Evolutionary conservation across 2,888 invertebrate genomes (phyloP), one percentile per base, ranked within the genome.

Genomic region (Pharmacophagus antenor): DNA sequence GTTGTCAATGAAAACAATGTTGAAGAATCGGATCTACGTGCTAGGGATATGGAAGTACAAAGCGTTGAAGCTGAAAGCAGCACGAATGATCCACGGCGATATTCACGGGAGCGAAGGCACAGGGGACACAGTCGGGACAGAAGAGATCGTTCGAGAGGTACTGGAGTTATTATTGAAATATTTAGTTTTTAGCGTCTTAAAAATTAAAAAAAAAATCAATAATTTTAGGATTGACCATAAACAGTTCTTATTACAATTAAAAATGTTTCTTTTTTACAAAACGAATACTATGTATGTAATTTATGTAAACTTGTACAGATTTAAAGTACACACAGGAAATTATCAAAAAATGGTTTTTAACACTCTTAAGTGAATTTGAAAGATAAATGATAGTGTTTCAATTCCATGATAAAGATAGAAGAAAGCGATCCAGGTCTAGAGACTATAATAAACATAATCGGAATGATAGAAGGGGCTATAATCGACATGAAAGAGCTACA

Each of bases 381-480:
- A n/a, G n/a, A n/a, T n/a, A n/a, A n/a, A n/a, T n/a, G n/a, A n/a
- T n/a, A 25, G 23, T 3, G 15, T 3, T 10, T 10, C 12, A 31
- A 42, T 42, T 42, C 17, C 17, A 6, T n/a, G 5, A 17, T 42
- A 21, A 56, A 73, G 73, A 70, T 51, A 63, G 65, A 8, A 52
- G 59, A 18, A 62, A 65, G 5, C 67, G 66, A 1, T 69, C 71
- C 1, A 68, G 73, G 56, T 68, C 74, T 7, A 65, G 67, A 3
- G 73, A 73, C n/a, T 63, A 70, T 5, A 59, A 69, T 25, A 66
- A 67, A 56, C 44, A 56, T 22, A 56, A 62, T 17, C 63, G 68
- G n/a, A 61, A 48, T 18, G 67, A 68, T 37, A 67, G 70, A 42
- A 65, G 63, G 49, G 66, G 64, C 6, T 62, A 62, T 1, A 61